A percentile compares a stretch with the other conserved stretches of the same genome.
phyloP scores from a whole-genome alignment of 2,888 invertebrate genomes.

The Apoderus coryli region DNA sequence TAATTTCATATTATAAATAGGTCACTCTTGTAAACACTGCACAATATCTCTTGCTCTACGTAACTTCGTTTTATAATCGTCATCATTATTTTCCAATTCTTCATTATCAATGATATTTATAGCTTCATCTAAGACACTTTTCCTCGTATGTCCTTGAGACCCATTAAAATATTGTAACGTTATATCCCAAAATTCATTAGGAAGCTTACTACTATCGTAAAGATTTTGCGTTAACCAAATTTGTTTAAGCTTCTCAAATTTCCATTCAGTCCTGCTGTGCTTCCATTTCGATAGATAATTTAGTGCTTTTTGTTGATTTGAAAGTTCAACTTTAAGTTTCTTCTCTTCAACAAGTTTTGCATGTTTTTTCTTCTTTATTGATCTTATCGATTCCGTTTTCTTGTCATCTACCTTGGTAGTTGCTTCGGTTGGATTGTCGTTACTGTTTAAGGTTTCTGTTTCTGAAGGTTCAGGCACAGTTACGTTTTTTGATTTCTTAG shows the following conservation, averaged over 20 bases:
- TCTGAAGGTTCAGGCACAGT: constrained; percentile 3
- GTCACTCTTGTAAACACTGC: constrained; percentile 46
- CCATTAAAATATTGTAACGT: constrained; percentile 58
- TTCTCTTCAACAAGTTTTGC: constrained; percentile 40
- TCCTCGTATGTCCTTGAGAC: constrained; percentile 50
- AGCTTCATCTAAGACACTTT: constrained; percentile 45
- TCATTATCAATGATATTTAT: constrained; percentile 45
- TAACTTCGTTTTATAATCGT: constrained; percentile 16
- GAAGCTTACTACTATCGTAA: constrained; percentile 43
- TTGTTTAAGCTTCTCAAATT: constrained; percentile 65
- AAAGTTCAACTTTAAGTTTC: constrained; percentile 37
- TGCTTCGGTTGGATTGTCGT: constrained; percentile 1
- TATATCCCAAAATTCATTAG: constrained; percentile 46
- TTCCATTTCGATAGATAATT: constrained; percentile 63
- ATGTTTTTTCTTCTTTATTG: constrained; percentile 48
- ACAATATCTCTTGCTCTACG: constrained; percentile 50
- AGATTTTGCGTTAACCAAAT: constrained; percentile 60
- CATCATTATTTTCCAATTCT: constrained; percentile 33
- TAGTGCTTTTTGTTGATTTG: constrained; percentile 44
- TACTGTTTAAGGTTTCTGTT: constrained; percentile 4
- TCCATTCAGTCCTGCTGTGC: constrained; percentile 54
- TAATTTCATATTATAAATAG: no score
- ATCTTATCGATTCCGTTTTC: constrained; percentile 41
- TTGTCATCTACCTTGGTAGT: constrained; percentile 21
- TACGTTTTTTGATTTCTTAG: no score